Conservation (phyloP, 2,797 vertebrate genomes). For the Lepus townsendii region DNA sequence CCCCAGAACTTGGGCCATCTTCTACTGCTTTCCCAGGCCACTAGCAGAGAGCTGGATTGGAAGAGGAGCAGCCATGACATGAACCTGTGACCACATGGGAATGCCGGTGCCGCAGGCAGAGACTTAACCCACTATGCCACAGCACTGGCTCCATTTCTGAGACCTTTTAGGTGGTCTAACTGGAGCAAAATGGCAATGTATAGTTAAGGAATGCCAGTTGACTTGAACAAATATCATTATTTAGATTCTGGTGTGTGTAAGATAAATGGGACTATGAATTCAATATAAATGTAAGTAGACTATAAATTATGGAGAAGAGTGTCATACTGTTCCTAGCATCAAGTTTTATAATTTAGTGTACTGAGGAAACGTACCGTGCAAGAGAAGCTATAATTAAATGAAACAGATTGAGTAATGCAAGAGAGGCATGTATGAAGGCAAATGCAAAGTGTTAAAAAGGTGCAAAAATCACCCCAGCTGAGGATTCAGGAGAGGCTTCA, state of each 20-base stretch:
- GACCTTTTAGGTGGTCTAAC: background rate
- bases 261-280: constrained; percentile 18
- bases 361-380: background rate
- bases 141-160: background rate
- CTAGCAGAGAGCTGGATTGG: too few relatives aligned
- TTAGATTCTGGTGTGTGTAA: background rate
- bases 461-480: background rate
- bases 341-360: background rate
- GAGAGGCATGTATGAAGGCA: background rate
- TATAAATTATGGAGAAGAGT: constrained; percentile 23
- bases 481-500: background rate
- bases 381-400: constrained; percentile 9
- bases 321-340: background rate
- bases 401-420: background rate
- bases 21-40: too few relatives aligned
- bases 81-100: too few relatives aligned
- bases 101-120: too few relatives aligned
- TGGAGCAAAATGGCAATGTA: background rate
- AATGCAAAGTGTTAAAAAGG: background rate
- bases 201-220: background rate
- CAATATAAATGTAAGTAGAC: background rate
- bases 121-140: too few relatives aligned
- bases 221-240: constrained; percentile 4
- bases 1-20: too few relatives aligned
- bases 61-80: too few relatives aligned